Evolutionary conservation across 2,797 vertebrate genomes (phyloP).

Genomic region (Channa striata): DNA sequence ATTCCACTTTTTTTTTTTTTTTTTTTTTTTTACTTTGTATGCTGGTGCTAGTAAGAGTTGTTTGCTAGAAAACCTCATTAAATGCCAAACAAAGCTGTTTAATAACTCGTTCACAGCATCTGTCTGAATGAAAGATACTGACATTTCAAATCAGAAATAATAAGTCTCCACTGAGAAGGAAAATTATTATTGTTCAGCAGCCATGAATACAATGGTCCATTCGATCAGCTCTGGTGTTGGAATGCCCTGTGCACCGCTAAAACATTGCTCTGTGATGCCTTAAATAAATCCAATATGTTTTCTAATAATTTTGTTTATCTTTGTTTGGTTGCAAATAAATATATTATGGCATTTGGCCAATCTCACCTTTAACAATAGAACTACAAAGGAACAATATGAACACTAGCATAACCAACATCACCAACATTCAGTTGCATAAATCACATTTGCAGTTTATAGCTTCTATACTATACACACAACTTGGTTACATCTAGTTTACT

Average conservation of each 20-base stretch:
- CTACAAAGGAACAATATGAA: neutral
- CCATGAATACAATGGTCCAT: neutral
- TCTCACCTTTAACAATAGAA: no score
- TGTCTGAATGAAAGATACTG: conserved; percentile 16
- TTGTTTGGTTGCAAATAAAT: neutral
- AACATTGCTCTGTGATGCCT: neutral
- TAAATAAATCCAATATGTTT: no score
- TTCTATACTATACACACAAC: neutral
- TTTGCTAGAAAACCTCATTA: conserved; percentile 30
- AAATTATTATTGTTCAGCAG: conserved; percentile 1
- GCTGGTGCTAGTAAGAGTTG: neutral
- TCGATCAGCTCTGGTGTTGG: neutral
- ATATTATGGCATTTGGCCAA: neutral
- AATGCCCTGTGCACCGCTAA: neutral
- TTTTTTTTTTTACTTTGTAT: neutral
- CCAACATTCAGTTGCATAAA: neutral
- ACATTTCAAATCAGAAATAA: conserved; percentile 6
- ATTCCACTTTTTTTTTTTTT: conserved; percentile 8
- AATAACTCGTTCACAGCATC: conserved; percentile 16
- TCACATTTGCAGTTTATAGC: conserved; percentile 3
- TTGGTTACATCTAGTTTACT: conserved; percentile 16
- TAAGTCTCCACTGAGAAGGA: neutral
- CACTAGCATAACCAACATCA: neutral
- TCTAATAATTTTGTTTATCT: neutral
- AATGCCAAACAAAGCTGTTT: conserved; percentile 32